Conservation (phyloP, 2,113 vertebrate species). For the Baryphthengus martii region DNA sequence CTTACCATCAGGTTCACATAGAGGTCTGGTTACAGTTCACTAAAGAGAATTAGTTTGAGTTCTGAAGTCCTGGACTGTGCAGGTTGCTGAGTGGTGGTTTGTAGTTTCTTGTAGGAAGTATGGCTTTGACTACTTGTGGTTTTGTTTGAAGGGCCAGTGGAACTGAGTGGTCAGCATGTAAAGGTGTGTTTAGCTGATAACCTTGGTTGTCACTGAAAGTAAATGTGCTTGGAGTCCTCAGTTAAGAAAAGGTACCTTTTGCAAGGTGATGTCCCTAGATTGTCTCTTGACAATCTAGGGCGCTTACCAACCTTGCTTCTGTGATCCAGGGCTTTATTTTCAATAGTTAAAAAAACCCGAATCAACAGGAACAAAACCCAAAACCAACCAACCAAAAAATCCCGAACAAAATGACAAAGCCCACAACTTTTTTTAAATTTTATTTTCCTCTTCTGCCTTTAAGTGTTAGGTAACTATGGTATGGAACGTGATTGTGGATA, state of each 20-base stretch:
- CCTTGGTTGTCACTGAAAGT: not conserved
- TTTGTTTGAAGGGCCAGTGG: not conserved
- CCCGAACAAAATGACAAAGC: too few relatives aligned
- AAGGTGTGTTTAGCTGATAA: not conserved
- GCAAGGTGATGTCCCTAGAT: not conserved
- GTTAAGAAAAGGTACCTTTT: not conserved
- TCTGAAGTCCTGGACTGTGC: not conserved
- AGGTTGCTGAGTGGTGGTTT: not conserved
- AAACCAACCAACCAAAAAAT: too few relatives aligned
- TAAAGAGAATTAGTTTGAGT: not conserved
- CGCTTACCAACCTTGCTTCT: not conserved
- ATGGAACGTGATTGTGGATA: not conserved
- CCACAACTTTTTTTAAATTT: not conserved
- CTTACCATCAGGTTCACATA: not conserved
- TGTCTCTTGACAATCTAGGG: not conserved
- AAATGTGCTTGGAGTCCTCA: not conserved
- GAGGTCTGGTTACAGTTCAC: not conserved
- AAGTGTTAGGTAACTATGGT: not conserved
- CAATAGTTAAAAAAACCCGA: not conserved
- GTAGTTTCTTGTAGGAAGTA: not conserved
- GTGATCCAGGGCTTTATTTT: not conserved
- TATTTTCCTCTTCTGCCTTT: not conserved
- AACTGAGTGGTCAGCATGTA: not conserved
- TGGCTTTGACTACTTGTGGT: fast-evolving
- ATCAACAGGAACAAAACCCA: not conserved